These are phyloP conservation scores for Astropecten irregularis DNA, from an alignment of 53 echinoderm and acorn worm genomes.

Conservation along the genomic window DNA sequence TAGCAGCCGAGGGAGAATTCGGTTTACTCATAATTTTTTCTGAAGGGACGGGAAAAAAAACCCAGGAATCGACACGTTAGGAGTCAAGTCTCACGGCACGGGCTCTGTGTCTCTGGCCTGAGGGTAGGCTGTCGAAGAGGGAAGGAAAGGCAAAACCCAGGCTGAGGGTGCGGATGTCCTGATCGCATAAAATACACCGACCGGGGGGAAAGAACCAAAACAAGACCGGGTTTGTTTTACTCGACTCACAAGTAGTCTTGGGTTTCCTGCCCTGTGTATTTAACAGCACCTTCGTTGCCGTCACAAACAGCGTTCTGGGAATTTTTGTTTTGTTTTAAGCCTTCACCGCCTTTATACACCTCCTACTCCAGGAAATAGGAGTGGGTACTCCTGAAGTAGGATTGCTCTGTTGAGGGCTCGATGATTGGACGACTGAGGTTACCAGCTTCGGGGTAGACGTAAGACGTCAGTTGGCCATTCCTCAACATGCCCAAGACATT, in stretches of 20 bases:
- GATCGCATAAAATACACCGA: conserved; percentile 45
- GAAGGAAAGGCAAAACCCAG: background rate
- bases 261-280: background rate
- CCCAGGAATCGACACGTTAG: background rate
- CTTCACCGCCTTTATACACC: too few relatives aligned
- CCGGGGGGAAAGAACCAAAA: background rate
- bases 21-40: too few relatives aligned
- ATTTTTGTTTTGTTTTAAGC: too few relatives aligned
- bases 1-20: too few relatives aligned
- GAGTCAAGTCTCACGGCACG: conserved; percentile 16
- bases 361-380: background rate
- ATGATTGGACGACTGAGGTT: background rate
- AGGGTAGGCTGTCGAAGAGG: background rate
- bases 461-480: too few relatives aligned
- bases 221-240: conserved; percentile 14
- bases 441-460: too few relatives aligned
- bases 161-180: conserved; percentile 7
- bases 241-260: background rate
- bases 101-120: background rate
- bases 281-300: too few relatives aligned
- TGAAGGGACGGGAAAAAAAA: too few relatives aligned
- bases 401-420: background rate
- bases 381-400: conserved; percentile 37
- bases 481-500: too few relatives aligned
- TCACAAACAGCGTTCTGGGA: too few relatives aligned